phyloP scores from a whole-genome alignment of 1,140 invertebrate species.

The Oryctes rhinoceros region DNA sequence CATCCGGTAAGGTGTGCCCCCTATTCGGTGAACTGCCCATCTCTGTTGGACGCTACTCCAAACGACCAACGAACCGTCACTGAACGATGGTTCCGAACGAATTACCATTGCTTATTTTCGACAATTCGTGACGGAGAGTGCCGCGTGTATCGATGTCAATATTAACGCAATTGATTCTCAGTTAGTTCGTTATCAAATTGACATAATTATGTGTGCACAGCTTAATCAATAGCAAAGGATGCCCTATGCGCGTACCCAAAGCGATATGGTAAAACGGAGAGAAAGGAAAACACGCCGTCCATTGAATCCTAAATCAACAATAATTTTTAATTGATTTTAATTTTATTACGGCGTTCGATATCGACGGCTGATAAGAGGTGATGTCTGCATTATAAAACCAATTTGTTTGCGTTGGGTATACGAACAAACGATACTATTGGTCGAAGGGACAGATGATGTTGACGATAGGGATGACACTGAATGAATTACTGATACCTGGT shows the following conservation, averaged over 20 bases:
- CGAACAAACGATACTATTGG: background rate
- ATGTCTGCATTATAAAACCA: background rate
- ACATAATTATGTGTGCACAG: conserved; percentile 27
- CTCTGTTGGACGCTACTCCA: background rate
- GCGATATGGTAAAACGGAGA: background rate
- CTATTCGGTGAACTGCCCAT: conserved; percentile 31
- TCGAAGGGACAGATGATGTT: conserved; percentile 3
- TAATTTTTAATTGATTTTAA: conserved; percentile 36
- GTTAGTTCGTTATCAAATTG: conserved; percentile 25
- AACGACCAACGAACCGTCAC: background rate
- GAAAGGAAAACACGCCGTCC: background rate
- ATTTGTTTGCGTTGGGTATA: conserved; percentile 20
- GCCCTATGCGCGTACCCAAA: background rate
- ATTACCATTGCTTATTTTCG: background rate
- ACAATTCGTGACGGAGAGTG: conserved; percentile 17
- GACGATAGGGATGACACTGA: background rate
- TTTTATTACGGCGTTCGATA: conserved; percentile 7
- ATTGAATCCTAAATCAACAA: background rate
- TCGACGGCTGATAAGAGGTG: conserved; percentile 12
- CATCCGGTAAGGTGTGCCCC: conserved; percentile 22
- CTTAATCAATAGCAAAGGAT: conserved; percentile 14
- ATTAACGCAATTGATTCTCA: conserved; percentile 26
- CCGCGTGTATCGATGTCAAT: background rate
- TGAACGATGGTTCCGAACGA: background rate
- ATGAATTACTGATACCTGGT: background rate